Percentiles rank a stretch among this genome's conserved stretches.
phyloP scores from a whole-genome alignment of 2,113 vertebrate genomes.

The Lipotes vexillifer region DNA sequence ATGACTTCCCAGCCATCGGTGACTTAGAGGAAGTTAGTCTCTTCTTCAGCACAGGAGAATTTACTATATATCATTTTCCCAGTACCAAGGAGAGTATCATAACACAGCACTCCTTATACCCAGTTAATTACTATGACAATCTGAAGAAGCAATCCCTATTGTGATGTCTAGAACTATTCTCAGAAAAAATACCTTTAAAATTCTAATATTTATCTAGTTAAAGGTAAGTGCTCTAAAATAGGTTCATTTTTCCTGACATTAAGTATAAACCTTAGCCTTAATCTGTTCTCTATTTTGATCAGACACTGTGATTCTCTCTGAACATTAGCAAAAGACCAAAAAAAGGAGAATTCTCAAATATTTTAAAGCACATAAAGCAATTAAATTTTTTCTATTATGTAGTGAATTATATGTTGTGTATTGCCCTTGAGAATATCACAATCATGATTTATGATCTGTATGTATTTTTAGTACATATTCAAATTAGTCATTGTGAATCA shows the following conservation, averaged over 20 bases:
- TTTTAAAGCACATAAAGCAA: constrained; percentile 12
- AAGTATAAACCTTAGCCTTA: constrained; percentile 18
- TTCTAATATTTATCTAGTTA: not conserved
- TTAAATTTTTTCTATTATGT: constrained; percentile 22
- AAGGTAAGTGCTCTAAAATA: not conserved
- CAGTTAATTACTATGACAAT: not conserved
- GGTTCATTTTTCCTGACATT: constrained; percentile 3
- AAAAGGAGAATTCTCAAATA: not conserved
- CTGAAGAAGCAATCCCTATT: not conserved
- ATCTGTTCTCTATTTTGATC: not conserved
- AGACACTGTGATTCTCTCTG: not conserved
- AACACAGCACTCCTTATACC: not conserved
- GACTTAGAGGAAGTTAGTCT: not conserved
- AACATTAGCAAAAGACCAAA: not conserved
- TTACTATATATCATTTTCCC: not conserved
- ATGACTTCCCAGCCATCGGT: not conserved
- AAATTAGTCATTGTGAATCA: constrained; percentile 56
- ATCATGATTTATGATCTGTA: constrained; percentile 26
- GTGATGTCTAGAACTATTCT: not conserved
- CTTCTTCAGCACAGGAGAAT: not conserved
- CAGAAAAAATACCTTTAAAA: constrained; percentile 27
- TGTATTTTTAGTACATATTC: constrained; percentile 52
- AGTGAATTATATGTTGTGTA: not conserved
- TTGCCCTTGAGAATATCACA: not conserved
- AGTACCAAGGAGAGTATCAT: not conserved